Conservation (phyloP, 2,113 vertebrate species). For the Lepidothrix coronata region DNA sequence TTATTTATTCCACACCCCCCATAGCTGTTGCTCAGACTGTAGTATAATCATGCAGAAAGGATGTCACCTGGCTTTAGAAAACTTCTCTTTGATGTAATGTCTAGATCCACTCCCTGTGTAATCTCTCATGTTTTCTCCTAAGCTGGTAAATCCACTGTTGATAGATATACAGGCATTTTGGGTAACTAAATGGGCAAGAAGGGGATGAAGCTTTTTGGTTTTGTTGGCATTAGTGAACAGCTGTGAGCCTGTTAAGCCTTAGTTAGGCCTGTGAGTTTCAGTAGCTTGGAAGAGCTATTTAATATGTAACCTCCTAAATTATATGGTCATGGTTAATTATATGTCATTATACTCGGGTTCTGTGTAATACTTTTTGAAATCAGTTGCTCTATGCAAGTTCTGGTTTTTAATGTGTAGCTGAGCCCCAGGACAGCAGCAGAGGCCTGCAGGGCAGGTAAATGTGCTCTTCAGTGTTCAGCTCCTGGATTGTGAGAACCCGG, state of each 20-base stretch:
- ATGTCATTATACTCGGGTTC: background rate
- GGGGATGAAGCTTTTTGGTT: background rate
- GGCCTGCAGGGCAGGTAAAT: background rate
- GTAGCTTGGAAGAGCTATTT: background rate
- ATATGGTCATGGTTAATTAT: background rate
- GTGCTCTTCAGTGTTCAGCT: accelerated
- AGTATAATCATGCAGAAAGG: background rate
- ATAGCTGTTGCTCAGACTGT: background rate
- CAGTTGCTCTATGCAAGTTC: background rate
- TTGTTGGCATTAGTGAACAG: background rate
- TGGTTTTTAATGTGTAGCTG: background rate
- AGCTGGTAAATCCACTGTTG: background rate
- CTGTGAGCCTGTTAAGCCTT: background rate
- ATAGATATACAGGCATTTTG: background rate
- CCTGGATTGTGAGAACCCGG: background rate
- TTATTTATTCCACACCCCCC: background rate
- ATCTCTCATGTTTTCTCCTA: background rate
- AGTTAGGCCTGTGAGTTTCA: background rate
- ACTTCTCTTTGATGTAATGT: background rate
- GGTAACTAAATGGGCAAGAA: background rate
- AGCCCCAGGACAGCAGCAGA: background rate
- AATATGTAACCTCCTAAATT: background rate
- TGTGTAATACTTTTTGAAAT: background rate
- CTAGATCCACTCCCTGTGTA: background rate
- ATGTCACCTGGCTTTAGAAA: background rate